These are phyloP conservation scores for Platorchestia sp. DNA, from an alignment of 1,140 invertebrate genomes.

Conservation along the genomic window DNA sequence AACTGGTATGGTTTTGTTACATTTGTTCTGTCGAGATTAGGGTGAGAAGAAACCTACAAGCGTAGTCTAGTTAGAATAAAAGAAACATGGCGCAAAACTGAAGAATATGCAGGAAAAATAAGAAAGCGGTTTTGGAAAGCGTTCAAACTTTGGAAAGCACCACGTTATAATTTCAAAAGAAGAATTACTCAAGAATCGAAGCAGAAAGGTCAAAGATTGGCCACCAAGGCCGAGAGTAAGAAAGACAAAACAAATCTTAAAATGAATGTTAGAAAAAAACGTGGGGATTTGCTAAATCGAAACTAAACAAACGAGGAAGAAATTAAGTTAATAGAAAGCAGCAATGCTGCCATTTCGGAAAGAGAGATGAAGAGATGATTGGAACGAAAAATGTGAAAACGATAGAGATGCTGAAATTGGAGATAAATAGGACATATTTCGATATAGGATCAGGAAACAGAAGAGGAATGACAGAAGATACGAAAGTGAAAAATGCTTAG, in stretches of 20 bases:
- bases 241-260: background rate
- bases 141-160: too few relatives aligned
- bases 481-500: background rate
- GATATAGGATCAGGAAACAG: background rate
- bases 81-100: background rate
- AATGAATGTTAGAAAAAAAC: background rate
- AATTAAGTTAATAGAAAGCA: background rate
- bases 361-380: background rate
- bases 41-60: background rate
- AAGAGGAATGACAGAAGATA: background rate
- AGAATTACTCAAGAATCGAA: background rate
- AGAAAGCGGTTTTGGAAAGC: too few relatives aligned
- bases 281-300: background rate
- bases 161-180: background rate
- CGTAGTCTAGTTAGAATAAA: background rate
- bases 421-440: too few relatives aligned
- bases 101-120: background rate
- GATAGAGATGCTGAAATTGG: background rate
- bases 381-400: background rate
- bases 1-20: background rate
- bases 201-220: background rate
- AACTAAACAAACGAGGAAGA: background rate
- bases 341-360: background rate
- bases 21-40: background rate
- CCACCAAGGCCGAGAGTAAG: too few relatives aligned